Conservation (phyloP, 2,113 vertebrate genomes). For the Mesoclemmys tuberculata region DNA sequence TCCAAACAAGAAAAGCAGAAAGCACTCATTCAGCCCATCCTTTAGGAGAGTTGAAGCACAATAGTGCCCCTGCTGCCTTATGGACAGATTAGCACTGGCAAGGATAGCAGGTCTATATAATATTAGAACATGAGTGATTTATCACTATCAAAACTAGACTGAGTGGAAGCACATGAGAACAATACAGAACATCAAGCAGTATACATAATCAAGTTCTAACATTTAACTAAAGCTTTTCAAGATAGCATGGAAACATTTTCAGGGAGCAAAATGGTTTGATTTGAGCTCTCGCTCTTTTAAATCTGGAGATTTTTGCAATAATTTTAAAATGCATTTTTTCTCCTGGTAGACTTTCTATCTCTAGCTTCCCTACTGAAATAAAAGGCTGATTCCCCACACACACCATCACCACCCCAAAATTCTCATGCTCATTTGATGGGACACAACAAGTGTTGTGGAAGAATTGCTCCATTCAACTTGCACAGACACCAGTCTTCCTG, state of each 20-base stretch:
- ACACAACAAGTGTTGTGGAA: not conserved
- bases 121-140: not conserved
- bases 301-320: not conserved
- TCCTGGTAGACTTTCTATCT: not conserved
- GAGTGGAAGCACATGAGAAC: not conserved
- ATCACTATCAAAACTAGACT: not conserved
- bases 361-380: not conserved
- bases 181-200: not conserved
- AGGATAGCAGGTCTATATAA: not conserved
- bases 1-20: not conserved
- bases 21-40: fast-evolving
- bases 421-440: not conserved
- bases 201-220: not conserved
- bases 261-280: not conserved
- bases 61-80: not conserved
- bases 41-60: not conserved
- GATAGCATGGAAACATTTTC: not conserved
- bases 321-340: not conserved
- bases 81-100: not conserved
- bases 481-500: not conserved
- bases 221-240: not conserved
- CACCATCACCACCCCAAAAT: not conserved
- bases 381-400: not conserved
- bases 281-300: not conserved
- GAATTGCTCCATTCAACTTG: not conserved